A percentile compares a stretch with the other conserved stretches of the same genome.
Evolutionary conservation across 2,113 vertebrate species (phyloP).

Genomic region (Dolichotis patagonum): DNA sequence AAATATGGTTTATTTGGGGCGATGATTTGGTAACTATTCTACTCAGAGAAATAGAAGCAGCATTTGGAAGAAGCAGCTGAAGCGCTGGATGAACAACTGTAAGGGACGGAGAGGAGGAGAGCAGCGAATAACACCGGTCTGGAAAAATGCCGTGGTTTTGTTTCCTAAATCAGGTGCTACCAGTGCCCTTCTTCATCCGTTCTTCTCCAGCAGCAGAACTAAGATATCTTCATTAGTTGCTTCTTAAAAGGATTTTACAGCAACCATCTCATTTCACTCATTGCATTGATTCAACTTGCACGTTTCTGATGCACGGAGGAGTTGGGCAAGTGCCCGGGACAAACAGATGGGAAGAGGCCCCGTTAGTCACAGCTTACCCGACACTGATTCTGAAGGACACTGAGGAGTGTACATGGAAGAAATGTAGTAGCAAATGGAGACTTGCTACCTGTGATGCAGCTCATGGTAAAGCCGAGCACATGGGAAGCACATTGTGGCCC

Average conservation of each 20-base stretch:
- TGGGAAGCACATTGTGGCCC: conserved; percentile 37
- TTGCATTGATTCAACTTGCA: conserved; percentile 71
- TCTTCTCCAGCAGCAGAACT: not conserved
- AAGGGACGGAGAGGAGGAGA: not conserved
- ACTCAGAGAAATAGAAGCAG: not conserved
- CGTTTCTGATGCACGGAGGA: conserved; percentile 68
- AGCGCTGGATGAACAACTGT: not conserved
- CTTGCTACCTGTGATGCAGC: conserved; percentile 74
- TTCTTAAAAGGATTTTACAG: conserved; percentile 75
- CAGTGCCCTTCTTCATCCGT: not conserved
- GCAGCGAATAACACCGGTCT: too few species aligned
- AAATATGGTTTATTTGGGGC: not conserved
- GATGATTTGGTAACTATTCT: conserved; percentile 11
- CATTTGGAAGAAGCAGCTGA: not conserved
- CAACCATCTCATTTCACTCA: conserved; percentile 76
- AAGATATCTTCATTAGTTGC: conserved; percentile 22
- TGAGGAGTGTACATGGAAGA: conserved; percentile 61
- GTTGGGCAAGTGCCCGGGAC: conserved; percentile 80
- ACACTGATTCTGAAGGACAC: conserved; percentile 78
- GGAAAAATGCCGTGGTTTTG: not conserved
- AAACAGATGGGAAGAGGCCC: conserved; percentile 81
- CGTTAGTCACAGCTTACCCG: conserved; percentile 81
- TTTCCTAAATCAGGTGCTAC: not conserved
- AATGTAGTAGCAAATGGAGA: conserved; percentile 49
- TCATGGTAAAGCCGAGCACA: conserved; percentile 28